Evolutionary conservation across 1,140 invertebrate species (phyloP).

Genomic region (Druon quercuslanigerum): DNA sequence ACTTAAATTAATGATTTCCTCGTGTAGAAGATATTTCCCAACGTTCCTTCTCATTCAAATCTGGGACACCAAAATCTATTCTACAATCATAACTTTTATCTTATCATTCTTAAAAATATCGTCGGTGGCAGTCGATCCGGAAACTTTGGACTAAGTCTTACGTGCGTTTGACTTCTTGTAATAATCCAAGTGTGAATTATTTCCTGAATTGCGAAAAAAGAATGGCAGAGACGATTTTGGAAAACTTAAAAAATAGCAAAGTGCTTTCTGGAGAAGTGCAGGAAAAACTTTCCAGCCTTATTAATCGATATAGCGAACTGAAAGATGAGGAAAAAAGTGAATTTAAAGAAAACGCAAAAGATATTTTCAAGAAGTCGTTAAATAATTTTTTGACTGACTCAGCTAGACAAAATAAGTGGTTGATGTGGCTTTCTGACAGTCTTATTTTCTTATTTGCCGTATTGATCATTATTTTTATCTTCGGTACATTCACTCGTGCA

Average conservation of each 20-base stretch:
- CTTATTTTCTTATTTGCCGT: conserved; percentile 9
- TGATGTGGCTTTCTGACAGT: background rate
- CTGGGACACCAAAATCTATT: background rate
- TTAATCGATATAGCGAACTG: conserved; percentile 67
- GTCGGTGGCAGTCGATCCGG: background rate
- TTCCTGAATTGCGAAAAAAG: background rate
- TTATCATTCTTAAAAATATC: background rate
- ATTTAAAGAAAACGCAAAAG: conserved; percentile 64
- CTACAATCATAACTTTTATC: conserved; percentile 21
- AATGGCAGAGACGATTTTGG: conserved; percentile 23
- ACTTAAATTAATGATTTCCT: no score
- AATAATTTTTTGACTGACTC: background rate
- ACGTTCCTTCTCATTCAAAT: no score
- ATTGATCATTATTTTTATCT: conserved; percentile 38
- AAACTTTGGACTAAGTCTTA: conserved; percentile 2
- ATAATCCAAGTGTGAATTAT: background rate
- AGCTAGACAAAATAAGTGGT: background rate
- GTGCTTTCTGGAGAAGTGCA: conserved; percentile 49
- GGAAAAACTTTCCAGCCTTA: conserved; percentile 63
- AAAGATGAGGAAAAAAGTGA: conserved; percentile 62
- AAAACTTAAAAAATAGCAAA: conserved; percentile 34
- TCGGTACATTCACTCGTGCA: conserved; percentile 37
- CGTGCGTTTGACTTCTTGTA: background rate
- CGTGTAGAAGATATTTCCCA: no score
- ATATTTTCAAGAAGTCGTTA: conserved; percentile 42